Evolutionary conservation across 2,113 vertebrate species (phyloP).

Genomic region (Anser brachyrhynchus): DNA sequence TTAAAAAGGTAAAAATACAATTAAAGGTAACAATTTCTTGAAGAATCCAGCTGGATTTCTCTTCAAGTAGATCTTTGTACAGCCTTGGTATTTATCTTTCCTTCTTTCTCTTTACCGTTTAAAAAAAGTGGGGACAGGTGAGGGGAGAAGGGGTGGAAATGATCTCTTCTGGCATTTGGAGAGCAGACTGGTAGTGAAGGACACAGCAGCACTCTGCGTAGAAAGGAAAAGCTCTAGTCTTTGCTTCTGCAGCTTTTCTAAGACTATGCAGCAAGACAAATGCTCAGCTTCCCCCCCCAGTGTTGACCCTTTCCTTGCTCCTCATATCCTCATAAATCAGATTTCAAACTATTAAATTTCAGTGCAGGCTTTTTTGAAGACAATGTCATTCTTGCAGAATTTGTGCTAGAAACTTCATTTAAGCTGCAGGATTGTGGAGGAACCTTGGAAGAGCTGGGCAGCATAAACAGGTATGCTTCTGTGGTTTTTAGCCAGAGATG

Average conservation of each 20-base stretch:
- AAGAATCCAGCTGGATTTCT: not conserved
- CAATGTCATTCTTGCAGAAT: not conserved
- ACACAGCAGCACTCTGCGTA: not conserved
- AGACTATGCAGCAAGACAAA: not conserved
- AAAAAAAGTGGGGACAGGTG: not conserved
- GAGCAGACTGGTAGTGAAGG: not conserved
- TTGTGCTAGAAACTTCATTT: not conserved
- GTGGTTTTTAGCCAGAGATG: no score
- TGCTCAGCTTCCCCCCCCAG: not conserved
- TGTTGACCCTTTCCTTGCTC: not conserved
- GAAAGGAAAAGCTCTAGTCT: not conserved
- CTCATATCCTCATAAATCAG: not conserved
- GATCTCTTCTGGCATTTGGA: not conserved
- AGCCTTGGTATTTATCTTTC: not conserved
- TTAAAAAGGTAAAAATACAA: not conserved
- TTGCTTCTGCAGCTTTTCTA: not conserved
- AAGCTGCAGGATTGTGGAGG: not conserved
- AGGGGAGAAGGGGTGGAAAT: not conserved
- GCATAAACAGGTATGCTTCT: not conserved
- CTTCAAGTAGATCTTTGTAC: not conserved
- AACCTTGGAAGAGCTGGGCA: not conserved
- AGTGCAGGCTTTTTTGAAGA: not conserved
- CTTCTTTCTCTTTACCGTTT: not conserved
- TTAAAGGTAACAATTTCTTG: not conserved
- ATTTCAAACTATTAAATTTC: not conserved